phyloP scores from a whole-genome alignment of 2,797 vertebrate genomes.

The Pterois miles region DNA sequence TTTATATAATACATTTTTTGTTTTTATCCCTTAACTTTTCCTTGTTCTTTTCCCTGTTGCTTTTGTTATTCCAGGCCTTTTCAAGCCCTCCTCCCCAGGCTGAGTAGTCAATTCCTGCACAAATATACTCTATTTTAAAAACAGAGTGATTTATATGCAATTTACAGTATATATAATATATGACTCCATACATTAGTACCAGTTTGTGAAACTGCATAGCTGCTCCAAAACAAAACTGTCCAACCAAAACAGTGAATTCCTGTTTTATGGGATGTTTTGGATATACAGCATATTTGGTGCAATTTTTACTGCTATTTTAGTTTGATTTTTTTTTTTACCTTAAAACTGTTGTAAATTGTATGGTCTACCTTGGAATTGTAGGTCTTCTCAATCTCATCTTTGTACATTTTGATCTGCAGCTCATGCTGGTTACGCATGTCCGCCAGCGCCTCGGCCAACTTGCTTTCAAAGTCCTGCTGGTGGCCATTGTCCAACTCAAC shows the following conservation, averaged over 20 bases:
- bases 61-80: no score
- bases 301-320: background rate
- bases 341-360: no score
- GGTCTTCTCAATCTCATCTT: constrained; percentile 95
- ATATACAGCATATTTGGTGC: background rate
- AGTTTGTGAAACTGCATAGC: background rate
- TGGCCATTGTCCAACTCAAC: constrained; percentile 91
- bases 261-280: background rate
- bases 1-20: background rate
- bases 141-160: background rate
- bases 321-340: background rate
- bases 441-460: constrained; percentile 88
- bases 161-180: no score
- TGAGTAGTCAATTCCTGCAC: background rate
- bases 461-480: constrained; percentile 92
- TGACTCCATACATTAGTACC: background rate
- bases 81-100: background rate
- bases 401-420: constrained; percentile 92
- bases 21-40: background rate
- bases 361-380: constrained; percentile 89
- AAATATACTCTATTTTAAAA: background rate
- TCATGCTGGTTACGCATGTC: constrained; percentile 92
- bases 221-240: background rate
- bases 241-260: background rate
- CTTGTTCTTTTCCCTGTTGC: background rate